Evolutionary conservation across 2,888 invertebrate genomes (phyloP).

Genomic region (Temnothorax unifasciatus): DNA sequence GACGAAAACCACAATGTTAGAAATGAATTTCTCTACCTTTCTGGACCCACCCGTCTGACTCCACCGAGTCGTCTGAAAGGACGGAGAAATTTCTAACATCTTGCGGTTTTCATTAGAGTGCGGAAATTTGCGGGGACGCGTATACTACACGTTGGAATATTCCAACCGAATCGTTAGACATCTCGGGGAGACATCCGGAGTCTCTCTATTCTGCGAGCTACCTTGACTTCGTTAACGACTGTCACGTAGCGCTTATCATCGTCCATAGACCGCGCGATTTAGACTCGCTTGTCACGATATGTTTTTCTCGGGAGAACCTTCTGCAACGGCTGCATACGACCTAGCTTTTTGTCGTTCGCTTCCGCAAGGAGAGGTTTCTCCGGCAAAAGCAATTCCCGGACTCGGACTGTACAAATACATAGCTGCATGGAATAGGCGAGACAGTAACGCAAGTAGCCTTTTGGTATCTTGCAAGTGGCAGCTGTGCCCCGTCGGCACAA

Average conservation of each 20-base stretch:
- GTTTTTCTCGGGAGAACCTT: slow-evolving; percentile 42
- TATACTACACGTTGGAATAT: slow-evolving; percentile 14
- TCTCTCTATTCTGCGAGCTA: not conserved
- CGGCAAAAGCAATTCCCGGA: slow-evolving; percentile 28
- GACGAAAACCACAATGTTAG: slow-evolving; percentile 23
- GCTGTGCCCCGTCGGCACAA: slow-evolving; percentile 38
- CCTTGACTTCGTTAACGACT: slow-evolving; percentile 38
- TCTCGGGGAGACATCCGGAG: slow-evolving; percentile 22
- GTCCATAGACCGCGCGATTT: slow-evolving; percentile 25
- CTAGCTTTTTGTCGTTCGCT: slow-evolving; percentile 18
- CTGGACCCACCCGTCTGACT: not conserved
- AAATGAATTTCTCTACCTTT: slow-evolving; percentile 34
- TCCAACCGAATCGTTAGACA: slow-evolving; percentile 37
- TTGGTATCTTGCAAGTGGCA: slow-evolving; percentile 50
- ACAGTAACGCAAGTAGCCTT: slow-evolving; percentile 54
- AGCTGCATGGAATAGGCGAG: slow-evolving; percentile 41
- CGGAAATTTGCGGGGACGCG: slow-evolving; percentile 35
- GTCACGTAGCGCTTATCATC: slow-evolving; percentile 34
- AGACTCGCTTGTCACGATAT: not conserved
- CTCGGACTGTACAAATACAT: slow-evolving; percentile 17
- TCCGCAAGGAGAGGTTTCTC: slow-evolving; percentile 34
- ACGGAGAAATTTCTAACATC: slow-evolving; percentile 50
- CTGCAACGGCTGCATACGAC: not conserved
- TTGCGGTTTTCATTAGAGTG: slow-evolving; percentile 48
- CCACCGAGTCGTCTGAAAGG: slow-evolving; percentile 22